Evolutionary conservation across 2,888 invertebrate genomes (phyloP).

Genomic region (Drosophila fulvimacula): DNA sequence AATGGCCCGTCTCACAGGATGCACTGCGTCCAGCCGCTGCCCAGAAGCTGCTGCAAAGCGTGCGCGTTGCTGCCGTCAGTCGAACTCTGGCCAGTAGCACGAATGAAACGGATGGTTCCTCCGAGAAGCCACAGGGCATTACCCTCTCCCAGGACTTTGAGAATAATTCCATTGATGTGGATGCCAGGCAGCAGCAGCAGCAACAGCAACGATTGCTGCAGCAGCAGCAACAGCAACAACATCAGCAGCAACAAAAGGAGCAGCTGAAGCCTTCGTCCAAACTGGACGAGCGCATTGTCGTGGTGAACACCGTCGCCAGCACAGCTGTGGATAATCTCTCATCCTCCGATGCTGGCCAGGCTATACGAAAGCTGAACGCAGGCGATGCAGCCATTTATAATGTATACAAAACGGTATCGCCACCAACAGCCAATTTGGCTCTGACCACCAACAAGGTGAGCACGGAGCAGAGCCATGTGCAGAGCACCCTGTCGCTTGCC

Average conservation of each 20-base stretch:
- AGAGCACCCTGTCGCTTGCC: conserved; percentile 54
- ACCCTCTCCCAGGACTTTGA: conserved; percentile 83
- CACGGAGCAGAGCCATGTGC: conserved; percentile 60
- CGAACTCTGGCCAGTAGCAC: conserved; percentile 20
- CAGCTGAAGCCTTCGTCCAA: conserved; percentile 54
- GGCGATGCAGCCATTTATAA: conserved; percentile 77
- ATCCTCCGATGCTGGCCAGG: conserved; percentile 56
- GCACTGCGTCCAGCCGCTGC: conserved; percentile 63
- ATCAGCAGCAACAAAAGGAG: conserved; percentile 38
- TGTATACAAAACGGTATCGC: conserved; percentile 79
- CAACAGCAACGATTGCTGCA: conserved; percentile 23
- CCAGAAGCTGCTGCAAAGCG: conserved; percentile 52
- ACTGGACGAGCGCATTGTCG: conserved; percentile 63
- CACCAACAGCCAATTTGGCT: conserved; percentile 74
- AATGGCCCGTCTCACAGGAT: conserved; percentile 82
- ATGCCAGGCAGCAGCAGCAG: conserved; percentile 66
- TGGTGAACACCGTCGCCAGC: conserved; percentile 69
- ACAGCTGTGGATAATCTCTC: conserved; percentile 61
- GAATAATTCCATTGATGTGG: conserved; percentile 84
- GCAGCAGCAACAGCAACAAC: conserved; percentile 29
- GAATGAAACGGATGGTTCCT: conserved; percentile 60
- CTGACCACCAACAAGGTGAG: conserved; percentile 75
- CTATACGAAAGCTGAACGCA: conserved; percentile 66
- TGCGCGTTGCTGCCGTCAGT: conserved; percentile 32
- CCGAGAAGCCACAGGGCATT: conserved; percentile 79